Evolutionary conservation across 2,888 invertebrate species (phyloP).

Genomic region (Tortrix viridana): DNA sequence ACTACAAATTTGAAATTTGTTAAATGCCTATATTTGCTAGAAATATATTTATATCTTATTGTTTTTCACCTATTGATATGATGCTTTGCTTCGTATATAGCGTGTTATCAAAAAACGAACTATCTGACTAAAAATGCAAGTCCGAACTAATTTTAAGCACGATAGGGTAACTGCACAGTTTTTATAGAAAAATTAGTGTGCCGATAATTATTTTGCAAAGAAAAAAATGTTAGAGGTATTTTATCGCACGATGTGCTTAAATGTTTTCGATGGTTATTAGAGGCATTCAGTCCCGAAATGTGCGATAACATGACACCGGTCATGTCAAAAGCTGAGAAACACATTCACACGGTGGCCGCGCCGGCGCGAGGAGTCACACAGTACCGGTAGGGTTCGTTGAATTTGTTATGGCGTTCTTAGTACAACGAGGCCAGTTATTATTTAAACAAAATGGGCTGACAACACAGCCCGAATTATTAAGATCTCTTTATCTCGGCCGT

Average conservation of each 20-base stretch:
- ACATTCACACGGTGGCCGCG: slow-evolving; percentile 81
- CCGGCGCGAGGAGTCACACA: slow-evolving; percentile 67
- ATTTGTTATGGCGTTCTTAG: slow-evolving; percentile 83
- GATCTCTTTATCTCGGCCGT: slow-evolving; percentile 45
- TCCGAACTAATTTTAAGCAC: slow-evolving; percentile 39
- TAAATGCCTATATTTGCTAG: too few relatives aligned
- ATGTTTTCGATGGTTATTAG: slow-evolving; percentile 57
- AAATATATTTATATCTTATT: too few relatives aligned
- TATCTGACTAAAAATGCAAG: slow-evolving; percentile 48
- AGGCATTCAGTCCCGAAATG: slow-evolving; percentile 67
- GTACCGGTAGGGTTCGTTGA: slow-evolving; percentile 83
- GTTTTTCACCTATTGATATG: neutral
- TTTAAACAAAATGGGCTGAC: slow-evolving; percentile 69
- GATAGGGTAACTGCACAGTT: slow-evolving; percentile 16
- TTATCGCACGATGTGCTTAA: slow-evolving; percentile 4
- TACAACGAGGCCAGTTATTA: slow-evolving; percentile 77
- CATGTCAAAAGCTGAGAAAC: slow-evolving; percentile 70
- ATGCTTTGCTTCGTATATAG: neutral
- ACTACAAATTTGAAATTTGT: too few relatives aligned
- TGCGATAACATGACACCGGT: slow-evolving; percentile 74
- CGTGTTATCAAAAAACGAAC: neutral
- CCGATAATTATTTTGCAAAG: slow-evolving; percentile 13
- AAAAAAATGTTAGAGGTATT: slow-evolving; percentile 14
- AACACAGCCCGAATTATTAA: slow-evolving; percentile 72
- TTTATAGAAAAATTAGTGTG: slow-evolving; percentile 23